These are phyloP conservation scores for Callopanchax toddi DNA, from an alignment of 2,113 vertebrate species.

Conservation along the genomic window DNA sequence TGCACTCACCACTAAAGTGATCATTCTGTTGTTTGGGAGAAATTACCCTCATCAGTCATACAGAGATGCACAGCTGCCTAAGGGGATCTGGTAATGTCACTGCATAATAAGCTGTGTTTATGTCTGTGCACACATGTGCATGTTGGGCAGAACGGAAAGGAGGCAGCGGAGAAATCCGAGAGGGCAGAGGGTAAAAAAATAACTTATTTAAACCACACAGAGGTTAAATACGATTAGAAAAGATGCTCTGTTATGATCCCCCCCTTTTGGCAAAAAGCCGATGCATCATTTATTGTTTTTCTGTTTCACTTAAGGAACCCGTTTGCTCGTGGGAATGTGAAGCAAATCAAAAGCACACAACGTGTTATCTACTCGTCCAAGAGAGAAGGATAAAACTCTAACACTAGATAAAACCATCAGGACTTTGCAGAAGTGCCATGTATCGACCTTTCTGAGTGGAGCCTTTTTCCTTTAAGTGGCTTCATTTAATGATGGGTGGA, in stretches of 20 bases:
- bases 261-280: conserved; percentile 34
- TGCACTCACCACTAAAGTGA: conserved; percentile 69
- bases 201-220: conserved; percentile 63
- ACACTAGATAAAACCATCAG: conserved; percentile 54
- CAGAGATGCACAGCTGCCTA: conserved; percentile 84
- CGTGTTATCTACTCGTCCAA: conserved; percentile 28
- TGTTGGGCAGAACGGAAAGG: conserved; percentile 10
- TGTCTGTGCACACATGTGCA: conserved; percentile 27
- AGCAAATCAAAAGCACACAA: conserved; percentile 25
- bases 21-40: conserved; percentile 84
- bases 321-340: conserved; percentile 36
- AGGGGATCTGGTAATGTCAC: conserved; percentile 77
- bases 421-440: conserved; percentile 42
- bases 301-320: conserved; percentile 43
- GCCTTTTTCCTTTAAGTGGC: conserved; percentile 66
- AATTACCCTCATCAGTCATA: conserved; percentile 87
- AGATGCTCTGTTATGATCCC: conserved; percentile 51
- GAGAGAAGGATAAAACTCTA: conserved; percentile 6
- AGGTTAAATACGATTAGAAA: conserved; percentile 66
- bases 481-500: conserved; percentile 68
- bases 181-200: conserved; percentile 62
- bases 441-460: conserved; percentile 59
- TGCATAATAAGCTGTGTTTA: conserved; percentile 77
- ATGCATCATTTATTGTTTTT: conserved; percentile 41
- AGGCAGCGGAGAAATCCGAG: conserved; percentile 26